Conservation (phyloP, 1,140 invertebrate genomes). For the Caenorhabditis elegans region WBcel235 BX284602.5:6550501-6551000, state of each 20-base stretch:
- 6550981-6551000: conserved; percentile 37
- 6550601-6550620: conserved; percentile 72
- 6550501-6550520: conserved; percentile 27
- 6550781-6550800: conserved; percentile 89
- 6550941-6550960: conserved; percentile 45
- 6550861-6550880: conserved; percentile 66
- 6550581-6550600: conserved; percentile 21
- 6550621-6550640: conserved; percentile 76
- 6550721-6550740: conserved; percentile 77
- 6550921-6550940: conserved; percentile 55
- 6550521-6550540: conserved; percentile 49
- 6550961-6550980: not conserved
- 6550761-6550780: conserved; percentile 76
- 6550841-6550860: conserved; percentile 28
- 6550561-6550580: conserved; percentile 25
- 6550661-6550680: conserved; percentile 53
- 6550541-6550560: conserved; percentile 71
- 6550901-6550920: conserved; percentile 50
- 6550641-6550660: conserved; percentile 39
- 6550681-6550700: conserved; percentile 77
- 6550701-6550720: conserved; percentile 75
- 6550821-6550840: not conserved
- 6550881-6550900: conserved; percentile 32
- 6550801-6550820: conserved; percentile 71
- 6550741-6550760: conserved; percentile 62